Evolutionary conservation across 2,113 vertebrate species (phyloP).

Genomic region (Percopsis transmontana): DNA sequence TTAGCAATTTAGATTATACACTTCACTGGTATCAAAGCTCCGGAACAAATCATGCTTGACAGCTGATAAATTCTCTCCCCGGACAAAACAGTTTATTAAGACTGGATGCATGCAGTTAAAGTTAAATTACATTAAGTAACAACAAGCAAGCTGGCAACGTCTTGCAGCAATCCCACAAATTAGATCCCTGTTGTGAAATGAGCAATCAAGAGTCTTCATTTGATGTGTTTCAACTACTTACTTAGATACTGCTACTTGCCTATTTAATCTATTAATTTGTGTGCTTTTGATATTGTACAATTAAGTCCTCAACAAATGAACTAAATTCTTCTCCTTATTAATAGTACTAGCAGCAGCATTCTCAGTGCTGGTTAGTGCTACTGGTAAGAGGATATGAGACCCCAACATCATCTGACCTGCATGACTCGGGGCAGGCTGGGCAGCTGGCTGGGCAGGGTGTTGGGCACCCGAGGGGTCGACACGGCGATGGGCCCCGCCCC

Average conservation of each 20-base stretch:
- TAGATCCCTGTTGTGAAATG: too few species aligned
- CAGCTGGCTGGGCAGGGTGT: conserved; percentile 50
- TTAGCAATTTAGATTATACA: conserved; percentile 22
- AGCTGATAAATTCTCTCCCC: conserved; percentile 28
- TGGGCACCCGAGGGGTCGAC: conserved; percentile 70
- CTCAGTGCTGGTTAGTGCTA: too few species aligned
- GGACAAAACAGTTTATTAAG: conserved; percentile 18
- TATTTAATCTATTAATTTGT: too few species aligned
- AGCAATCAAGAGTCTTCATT: too few species aligned
- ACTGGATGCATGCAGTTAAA: conserved; percentile 18
- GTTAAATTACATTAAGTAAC: neutral
- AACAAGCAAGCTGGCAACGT: neutral
- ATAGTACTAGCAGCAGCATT: too few species aligned
- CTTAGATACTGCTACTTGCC: too few species aligned
- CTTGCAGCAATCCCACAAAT: too few species aligned
- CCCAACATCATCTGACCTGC: conserved; percentile 71
- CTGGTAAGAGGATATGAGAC: too few species aligned
- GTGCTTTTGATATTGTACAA: too few species aligned
- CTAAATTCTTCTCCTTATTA: too few species aligned
- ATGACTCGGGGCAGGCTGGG: conserved; percentile 88
- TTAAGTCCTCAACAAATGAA: conserved; percentile 8
- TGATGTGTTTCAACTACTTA: too few species aligned
- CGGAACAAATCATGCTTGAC: conserved; percentile 11
- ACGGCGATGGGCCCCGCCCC: conserved; percentile 65
- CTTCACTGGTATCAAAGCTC: conserved; percentile 34